Percentiles rank a stretch among this genome's conserved stretches.
These are phyloP conservation scores for Pavo muticus DNA, from an alignment of 2,113 vertebrate species.

Conservation along the genomic window DNA sequence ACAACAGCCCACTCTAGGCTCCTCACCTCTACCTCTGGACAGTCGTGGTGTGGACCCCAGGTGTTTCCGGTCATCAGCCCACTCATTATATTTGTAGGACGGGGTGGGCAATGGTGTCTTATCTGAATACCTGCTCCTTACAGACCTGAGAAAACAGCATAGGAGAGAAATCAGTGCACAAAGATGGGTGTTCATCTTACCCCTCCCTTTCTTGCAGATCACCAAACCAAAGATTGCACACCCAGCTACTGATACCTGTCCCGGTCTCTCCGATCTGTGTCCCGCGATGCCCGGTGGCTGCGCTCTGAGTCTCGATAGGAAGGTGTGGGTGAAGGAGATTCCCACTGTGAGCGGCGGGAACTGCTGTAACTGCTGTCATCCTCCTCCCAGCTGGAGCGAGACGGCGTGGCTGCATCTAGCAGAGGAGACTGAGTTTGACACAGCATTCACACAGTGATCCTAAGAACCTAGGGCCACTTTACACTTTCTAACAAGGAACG, in stretches of 20 bases:
- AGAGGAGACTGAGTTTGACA: background rate
- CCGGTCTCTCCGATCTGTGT: constrained; percentile 85
- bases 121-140: constrained; percentile 86
- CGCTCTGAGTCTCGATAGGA: constrained; percentile 86
- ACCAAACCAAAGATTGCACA: background rate
- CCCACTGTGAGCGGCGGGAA: constrained; percentile 92
- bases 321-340: constrained; percentile 90
- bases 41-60: constrained; percentile 92
- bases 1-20: background rate
- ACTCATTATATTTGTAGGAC: constrained; percentile 97
- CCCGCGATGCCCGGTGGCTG: constrained; percentile 83
- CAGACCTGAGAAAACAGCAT: constrained; percentile 79
- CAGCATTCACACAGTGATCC: background rate
- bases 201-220: background rate
- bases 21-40: constrained; percentile 92
- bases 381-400: constrained; percentile 96
- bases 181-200: accelerated
- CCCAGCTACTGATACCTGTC: constrained; percentile 24
- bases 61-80: constrained; percentile 93
- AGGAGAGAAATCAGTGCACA: accelerated
- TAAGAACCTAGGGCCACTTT: background rate
- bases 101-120: constrained; percentile 94
- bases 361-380: constrained; percentile 87
- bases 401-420: constrained; percentile 91
- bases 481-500: background rate